Conservation (phyloP, 2,113 vertebrate species). For the Eurystomus gularis region DNA sequence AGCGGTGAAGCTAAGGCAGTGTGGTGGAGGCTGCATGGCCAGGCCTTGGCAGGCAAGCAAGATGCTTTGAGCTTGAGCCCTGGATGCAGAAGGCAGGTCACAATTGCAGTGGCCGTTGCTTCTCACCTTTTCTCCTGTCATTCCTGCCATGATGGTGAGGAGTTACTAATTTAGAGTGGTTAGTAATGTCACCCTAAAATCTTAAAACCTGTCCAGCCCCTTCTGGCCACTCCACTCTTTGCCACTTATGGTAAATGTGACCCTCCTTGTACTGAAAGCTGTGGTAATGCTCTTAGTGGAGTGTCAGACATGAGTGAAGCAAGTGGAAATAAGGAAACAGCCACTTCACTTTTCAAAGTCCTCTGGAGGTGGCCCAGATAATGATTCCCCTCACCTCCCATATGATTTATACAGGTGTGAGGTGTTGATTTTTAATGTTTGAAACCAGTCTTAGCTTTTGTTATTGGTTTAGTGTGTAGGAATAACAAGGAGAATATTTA, state of each 20-base stretch:
- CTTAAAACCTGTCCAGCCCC: neutral
- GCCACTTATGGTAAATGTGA: neutral
- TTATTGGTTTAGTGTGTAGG: neutral
- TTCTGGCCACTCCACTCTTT: neutral
- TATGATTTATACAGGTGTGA: neutral
- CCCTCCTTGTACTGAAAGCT: neutral
- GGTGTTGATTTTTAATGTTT: neutral
- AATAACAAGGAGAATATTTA: neutral
- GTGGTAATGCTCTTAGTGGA: neutral
- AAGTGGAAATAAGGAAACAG: neutral
- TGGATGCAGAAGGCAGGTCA: neutral
- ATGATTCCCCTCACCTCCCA: neutral
- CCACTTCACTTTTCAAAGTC: neutral
- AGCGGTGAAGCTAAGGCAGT: neutral
- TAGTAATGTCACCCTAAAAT: neutral
- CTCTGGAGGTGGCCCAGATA: neutral
- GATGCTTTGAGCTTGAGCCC: neutral
- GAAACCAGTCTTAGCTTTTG: neutral
- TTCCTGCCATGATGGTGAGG: neutral
- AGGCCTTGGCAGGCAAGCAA: neutral
- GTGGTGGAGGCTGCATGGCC: neutral
- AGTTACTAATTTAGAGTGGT: neutral
- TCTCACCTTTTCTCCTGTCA: neutral
- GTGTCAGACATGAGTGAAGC: neutral
- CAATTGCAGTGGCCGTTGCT: neutral